phyloP scores from a whole-genome alignment of 2,797 vertebrate species.

The Antrozous pallidus region DNA sequence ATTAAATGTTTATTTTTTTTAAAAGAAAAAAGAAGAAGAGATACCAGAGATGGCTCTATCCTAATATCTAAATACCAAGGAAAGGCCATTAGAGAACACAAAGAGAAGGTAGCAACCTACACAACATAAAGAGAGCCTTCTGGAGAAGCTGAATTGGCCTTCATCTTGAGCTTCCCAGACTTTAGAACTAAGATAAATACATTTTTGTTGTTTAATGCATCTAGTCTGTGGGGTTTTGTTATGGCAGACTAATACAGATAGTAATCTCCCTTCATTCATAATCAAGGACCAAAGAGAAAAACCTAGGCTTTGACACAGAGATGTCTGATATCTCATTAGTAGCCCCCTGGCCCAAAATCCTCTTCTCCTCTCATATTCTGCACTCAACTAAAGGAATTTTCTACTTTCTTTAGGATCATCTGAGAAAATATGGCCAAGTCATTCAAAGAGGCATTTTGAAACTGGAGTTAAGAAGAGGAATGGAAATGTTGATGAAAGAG shows the following conservation, averaged over 20 bases:
- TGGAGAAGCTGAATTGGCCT: not conserved
- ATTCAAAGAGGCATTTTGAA: not conserved
- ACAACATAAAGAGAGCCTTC: not conserved
- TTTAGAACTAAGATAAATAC: not conserved
- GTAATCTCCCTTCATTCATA: not conserved
- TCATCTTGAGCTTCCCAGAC: not conserved
- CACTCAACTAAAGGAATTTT: not conserved
- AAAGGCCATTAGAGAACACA: not conserved
- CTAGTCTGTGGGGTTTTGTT: not conserved
- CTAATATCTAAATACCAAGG: too few species aligned
- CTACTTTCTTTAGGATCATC: not conserved
- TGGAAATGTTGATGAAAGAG: too few species aligned
- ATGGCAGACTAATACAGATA: not conserved
- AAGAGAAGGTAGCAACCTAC: not conserved
- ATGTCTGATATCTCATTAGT: not conserved
- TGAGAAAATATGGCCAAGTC: not conserved
- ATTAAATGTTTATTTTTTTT: too few species aligned
- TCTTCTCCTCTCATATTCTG: not conserved
- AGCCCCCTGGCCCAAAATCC: too few species aligned
- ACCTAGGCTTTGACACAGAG: too few species aligned
- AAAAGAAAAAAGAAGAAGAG: too few species aligned
- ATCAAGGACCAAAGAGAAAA: not conserved
- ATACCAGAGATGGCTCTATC: not conserved
- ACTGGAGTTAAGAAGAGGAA: not conserved
- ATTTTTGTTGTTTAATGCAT: not conserved